Evolutionary conservation across 2,888 invertebrate genomes (phyloP), one percentile per base, ranked within the genome.

Genomic region (Drosophila algonquin): DNA sequence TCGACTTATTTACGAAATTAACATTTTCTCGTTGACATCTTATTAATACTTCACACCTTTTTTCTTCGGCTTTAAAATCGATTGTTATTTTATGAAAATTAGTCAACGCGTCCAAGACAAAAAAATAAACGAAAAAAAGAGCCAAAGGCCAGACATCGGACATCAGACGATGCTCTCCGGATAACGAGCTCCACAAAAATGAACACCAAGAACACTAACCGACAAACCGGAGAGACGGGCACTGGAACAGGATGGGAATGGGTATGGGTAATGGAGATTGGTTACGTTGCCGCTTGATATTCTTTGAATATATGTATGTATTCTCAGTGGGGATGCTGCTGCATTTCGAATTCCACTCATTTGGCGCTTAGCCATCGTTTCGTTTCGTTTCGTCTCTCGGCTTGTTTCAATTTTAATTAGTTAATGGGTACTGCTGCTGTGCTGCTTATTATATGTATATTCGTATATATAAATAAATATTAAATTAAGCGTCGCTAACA

Each of bases 11-110:
- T 63, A 55, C 61, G 70, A 73, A 77, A 87, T 89, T 89, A 87
- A 87, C 87, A 84, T 89, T 89, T 86, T 80, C 78, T 73, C 77
- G 74, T 89, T 87, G 88, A 87, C 83, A 72, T 88, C 89, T 89
- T 89, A 86, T 87, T 89, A 89, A 89, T 88, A 88, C 83, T 87
- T 87, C 87, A 87, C 87, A 89, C 87, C 87, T 87, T 83, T 78
- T 78, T 81, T 77, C 72, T 75, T 74, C 70, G 77, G 73, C 72
- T 75, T 79, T 63, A 62, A 81, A 86, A 88, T 86, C 89, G 79
- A 89, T 89, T 76, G 89, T 54, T 84, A 72, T 86, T 86, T 89
- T 87, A 87, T 87, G 80, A 84, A 86, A 86, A 86, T 86, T 84
- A 86, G 85, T 81, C 78, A 69, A 78, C 77, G 69, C 81, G 73